These are phyloP conservation scores for Habroteleia sp. DNA, from an alignment of 2,888 invertebrate species.

Conservation along the genomic window DNA sequence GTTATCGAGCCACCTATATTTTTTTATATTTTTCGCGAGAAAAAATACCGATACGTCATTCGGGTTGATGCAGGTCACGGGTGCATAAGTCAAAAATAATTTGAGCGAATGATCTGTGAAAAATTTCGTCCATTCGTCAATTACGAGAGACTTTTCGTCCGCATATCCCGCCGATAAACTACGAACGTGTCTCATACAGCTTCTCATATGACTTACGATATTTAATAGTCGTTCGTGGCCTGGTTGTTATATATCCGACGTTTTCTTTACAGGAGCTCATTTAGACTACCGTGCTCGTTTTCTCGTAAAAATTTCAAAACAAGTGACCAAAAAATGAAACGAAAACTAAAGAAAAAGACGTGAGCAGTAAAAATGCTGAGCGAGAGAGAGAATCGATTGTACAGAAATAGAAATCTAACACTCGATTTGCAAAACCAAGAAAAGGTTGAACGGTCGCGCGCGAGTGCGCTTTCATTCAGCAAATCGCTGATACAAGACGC, in stretches of 20 bases:
- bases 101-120: neutral
- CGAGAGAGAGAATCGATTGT: constrained; percentile 49
- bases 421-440: constrained; percentile 38
- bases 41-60: neutral
- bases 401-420: constrained; percentile 48
- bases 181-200: constrained; percentile 29
- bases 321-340: constrained; percentile 13
- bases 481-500: constrained; percentile 50
- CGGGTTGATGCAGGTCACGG: neutral
- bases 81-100: neutral
- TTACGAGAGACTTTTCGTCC: constrained; percentile 16
- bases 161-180: constrained; percentile 31
- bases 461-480: constrained; percentile 45
- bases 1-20: neutral
- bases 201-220: constrained; percentile 49
- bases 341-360: constrained; percentile 24
- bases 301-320: constrained; percentile 47
- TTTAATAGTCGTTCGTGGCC: constrained; percentile 46
- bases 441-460: constrained; percentile 42
- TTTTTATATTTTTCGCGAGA: neutral
- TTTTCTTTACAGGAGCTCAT: constrained; percentile 51
- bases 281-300: constrained; percentile 25
- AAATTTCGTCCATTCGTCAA: constrained; percentile 10
- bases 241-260: constrained; percentile 39
- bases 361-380: too few species aligned